Base-by-base conservation (phyloP, 2,113 vertebrate species). In the Colossoma macropomum region DNA sequence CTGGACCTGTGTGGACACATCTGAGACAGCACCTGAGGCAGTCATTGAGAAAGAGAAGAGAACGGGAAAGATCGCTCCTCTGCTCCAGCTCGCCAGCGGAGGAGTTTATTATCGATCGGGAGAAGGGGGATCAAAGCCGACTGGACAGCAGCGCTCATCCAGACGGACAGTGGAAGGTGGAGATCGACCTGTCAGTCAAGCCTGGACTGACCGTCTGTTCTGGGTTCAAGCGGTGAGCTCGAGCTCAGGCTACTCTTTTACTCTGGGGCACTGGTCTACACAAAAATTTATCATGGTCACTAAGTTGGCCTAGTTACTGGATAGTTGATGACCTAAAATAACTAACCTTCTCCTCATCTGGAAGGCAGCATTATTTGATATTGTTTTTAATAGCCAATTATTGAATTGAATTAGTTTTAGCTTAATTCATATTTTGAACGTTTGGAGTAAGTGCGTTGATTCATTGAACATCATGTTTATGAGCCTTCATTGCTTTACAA, bases 71-170 rank as follows among this genome's bases (percentile, higher is more conserved):
- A 34, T 86, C 88, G 34, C 30, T 62, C 88, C 85, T 87, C 56
- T 63, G 16, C 56, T 54, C 41, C 65, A 32, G 27, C 63, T 34
- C 85, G 88, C 87, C 84, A 59, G 68, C 54, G 13, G 30, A 45
- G 74, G n/a, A 82, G 75, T 69, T 68, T 68, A 79, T 92, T 92
- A 93, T 91, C 91, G 92, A 94, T 92, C 90, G 83, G 83, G 79
- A 78, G 89, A 86, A 85, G 90, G 81, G 78, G 85, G 90, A 93
- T 92, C 92, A 93, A 91, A 93, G 90, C 84, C 87, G 86, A 83
- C 84, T 87, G 86, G 91, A 90, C 27, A 85, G 80, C 89, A 75
- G 81, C 85, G 77, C 88, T 90, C 86, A 82, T 23, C 62, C 66
- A 28, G 52, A 32, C 17, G 23, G n/a, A 30, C 80, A 90, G 90